Evolutionary conservation across 2,797 vertebrate genomes (phyloP), one percentile per base, ranked within the genome.

Genomic region (Falco rusticolus): DNA sequence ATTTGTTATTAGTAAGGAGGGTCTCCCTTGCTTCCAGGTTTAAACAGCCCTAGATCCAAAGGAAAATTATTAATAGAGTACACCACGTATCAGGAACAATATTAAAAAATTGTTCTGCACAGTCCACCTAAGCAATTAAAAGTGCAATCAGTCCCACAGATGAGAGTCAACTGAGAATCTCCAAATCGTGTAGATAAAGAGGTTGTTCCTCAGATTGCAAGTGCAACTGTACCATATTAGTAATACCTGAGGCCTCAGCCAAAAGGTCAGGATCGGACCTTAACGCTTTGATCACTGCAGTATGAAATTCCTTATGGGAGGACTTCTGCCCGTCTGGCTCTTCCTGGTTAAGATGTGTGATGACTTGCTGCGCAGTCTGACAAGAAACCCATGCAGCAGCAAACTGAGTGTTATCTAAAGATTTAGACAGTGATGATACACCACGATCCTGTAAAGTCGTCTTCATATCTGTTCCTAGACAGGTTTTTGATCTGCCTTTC

Each of bases 251-350:
- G 96, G 96, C 97, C 97, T 95, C 96, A 95, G 96, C 93, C 95
- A 97, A 93, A 57, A 98, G 95, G 93, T 98, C 98, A 84, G 94
- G 91, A 84, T 84, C 80, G 29, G 97, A 98, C 97, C 97, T 97
- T 90, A 98, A 95, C 48, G 98, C 98, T 94, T 97, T 98, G 97
- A 98, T 96, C 96, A 99, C 98, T 10, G 98, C 98, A 14, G 96
- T 97, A 94, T 98, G 98, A 97, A 99, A 99, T 96, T 99, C 98
- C 97, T 97, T 98, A 34, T 98, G 98, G 39, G 98, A 98, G 64
- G 98, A 98, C 65, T 95, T 97, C 18, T 76, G 94, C 82, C 95
- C 97, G 28, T 92, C 87, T 47, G 93, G 45, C 19, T 95, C 92
- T 89, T 96, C 98, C 50, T 60, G 69, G 59, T 94, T 85, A 86